Percentiles rank a stretch among this genome's conserved stretches.
phyloP scores from a whole-genome alignment of 2,888 invertebrate species.

The Therioaphis trifolii region DNA sequence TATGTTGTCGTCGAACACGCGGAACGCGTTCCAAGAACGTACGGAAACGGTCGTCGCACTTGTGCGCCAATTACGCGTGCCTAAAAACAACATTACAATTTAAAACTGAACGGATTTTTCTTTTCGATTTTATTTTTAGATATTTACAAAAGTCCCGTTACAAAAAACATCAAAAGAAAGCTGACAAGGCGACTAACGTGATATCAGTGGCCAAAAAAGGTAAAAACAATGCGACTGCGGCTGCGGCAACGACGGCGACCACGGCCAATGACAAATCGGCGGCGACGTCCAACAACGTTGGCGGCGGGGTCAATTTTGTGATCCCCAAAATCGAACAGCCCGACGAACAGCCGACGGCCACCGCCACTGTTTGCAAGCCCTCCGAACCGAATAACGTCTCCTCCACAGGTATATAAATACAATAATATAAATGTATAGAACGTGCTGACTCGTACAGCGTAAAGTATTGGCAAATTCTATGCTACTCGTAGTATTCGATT shows the following conservation, averaged over 20 bases:
- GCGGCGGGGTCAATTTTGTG: neutral
- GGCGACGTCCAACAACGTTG: constrained; percentile 5
- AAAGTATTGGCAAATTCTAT: too few relatives aligned
- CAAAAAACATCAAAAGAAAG: constrained; percentile 47
- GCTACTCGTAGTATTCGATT: too few relatives aligned
- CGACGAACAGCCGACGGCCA: neutral
- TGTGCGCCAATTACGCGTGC: neutral
- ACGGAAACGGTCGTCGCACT: neutral
- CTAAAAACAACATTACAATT: neutral
- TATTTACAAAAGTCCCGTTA: constrained; percentile 35
- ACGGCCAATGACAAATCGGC: constrained; percentile 1
- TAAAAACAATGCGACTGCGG: neutral
- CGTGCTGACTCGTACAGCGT: too few relatives aligned
- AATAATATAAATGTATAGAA: too few relatives aligned
- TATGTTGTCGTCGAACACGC: neutral
- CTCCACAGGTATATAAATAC: neutral
- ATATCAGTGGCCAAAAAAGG: constrained; percentile 47
- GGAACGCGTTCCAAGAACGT: constrained; percentile 28
- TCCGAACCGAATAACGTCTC: constrained; percentile 24
- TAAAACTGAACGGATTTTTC: neutral
- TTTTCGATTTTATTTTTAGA: neutral
- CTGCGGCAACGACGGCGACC: neutral
- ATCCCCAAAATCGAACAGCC: constrained; percentile 52
- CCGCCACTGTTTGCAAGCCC: neutral
- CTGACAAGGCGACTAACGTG: constrained; percentile 50